Percentiles rank a stretch among this genome's conserved stretches.
Evolutionary conservation across 2,888 invertebrate genomes (phyloP).

Genomic region (Penaeus monodon): DNA sequence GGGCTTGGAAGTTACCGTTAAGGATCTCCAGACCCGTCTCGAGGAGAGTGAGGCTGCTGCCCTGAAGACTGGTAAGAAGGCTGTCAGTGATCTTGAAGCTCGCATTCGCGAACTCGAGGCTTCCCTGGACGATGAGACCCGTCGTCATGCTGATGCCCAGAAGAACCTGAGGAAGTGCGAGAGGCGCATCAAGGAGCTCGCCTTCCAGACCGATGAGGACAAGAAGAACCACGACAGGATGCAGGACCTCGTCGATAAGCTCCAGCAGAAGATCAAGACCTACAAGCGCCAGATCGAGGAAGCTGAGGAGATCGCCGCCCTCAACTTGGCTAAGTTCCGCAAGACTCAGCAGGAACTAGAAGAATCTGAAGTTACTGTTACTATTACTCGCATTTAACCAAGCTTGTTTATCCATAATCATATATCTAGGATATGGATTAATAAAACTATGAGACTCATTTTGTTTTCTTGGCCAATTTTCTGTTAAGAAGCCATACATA

Average conservation of each 20-base stretch:
- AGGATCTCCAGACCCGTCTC: too few relatives aligned
- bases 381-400: too few relatives aligned
- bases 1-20: too few relatives aligned
- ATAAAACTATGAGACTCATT: too few relatives aligned
- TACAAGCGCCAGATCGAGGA: slow-evolving; percentile 99
- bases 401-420: too few relatives aligned
- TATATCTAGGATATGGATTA: too few relatives aligned
- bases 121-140: slow-evolving; percentile 72
- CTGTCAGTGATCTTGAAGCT: too few relatives aligned
- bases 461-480: too few relatives aligned
- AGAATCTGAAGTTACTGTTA: background rate
- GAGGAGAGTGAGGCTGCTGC: too few relatives aligned
- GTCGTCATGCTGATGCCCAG: slow-evolving; percentile 65
- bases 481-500: too few relatives aligned
- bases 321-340: slow-evolving; percentile 98
- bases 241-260: slow-evolving; percentile 99
- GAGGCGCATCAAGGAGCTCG: slow-evolving; percentile 73
- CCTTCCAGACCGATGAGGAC: slow-evolving; percentile 88
- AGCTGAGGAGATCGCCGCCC: slow-evolving; percentile 95
- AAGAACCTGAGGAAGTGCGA: slow-evolving; percentile 74
- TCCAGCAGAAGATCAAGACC: slow-evolving; percentile 99
- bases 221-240: slow-evolving; percentile 99
- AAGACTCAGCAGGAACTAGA: slow-evolving; percentile 79
- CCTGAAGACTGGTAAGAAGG: too few relatives aligned
- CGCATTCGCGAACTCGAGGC: too few relatives aligned